Evolutionary conservation across 2,113 vertebrate species (phyloP), one percentile per base, ranked within the genome.

Genomic region (Athene cunicularia): DNA sequence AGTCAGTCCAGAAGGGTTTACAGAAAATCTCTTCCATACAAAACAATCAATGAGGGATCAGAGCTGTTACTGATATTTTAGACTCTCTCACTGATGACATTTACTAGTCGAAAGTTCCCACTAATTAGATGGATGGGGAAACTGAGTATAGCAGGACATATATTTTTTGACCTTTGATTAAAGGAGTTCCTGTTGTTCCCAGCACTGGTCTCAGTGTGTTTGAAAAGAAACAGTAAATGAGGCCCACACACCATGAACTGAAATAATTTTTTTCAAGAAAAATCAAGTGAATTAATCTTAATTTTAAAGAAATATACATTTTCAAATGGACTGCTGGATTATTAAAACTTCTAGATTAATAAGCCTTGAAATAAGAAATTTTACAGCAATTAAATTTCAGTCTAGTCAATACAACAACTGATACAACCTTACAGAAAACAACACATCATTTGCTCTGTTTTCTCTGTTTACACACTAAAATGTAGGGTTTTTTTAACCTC

Each of bases 351-450:
- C 41, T 76, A 91, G 43, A 92, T 82, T 90, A 95, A 96, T 82
- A 79, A 95, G 35, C 95, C 37, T 86, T 92, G 58, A 95, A 95
- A 83, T 87, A 95, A 82, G 18, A 95, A 45, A 77, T 95, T 96
- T 97, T 94, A 52, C 80, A 67, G 49, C 35, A 96, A 80, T 80
- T 95, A 96, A 55, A 93, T 97, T 94, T 67, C 35, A 93, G 49
- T 75, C 53, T 49, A 63, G 39, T 97, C 79, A 96, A n/a, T 95
- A 96, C 75, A 59, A 84, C 37, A 97, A 47, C 19, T n/a, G 32
- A 56, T 89, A 86, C 20, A 92, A 76, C 37, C 15, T 76, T 95
- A 27, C n/a, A 95, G 88, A 95, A 95, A 89, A 20, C 10, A 90
- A 64, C 9, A 70, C 39, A 66, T 19, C 2, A 50, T 80, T 80